These are phyloP conservation scores for Morpho deidamia DNA, from an alignment of 2,888 invertebrate species.

Conservation along the genomic window DNA sequence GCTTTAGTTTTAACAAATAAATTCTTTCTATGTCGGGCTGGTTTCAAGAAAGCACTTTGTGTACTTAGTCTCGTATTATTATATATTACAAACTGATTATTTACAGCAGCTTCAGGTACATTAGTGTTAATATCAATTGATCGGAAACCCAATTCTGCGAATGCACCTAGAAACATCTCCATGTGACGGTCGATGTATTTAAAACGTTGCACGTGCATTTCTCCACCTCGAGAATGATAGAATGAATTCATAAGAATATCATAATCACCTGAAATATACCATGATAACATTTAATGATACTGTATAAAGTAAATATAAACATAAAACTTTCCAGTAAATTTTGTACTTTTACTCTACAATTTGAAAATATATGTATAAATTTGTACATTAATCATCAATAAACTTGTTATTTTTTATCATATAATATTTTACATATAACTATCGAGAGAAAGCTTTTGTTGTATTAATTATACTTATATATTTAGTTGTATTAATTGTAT, in stretches of 20 bases:
- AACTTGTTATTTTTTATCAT: too few relatives aligned
- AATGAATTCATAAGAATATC: conserved; percentile 65
- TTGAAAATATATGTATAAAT: too few relatives aligned
- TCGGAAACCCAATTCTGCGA: conserved; percentile 64
- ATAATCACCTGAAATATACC: conserved; percentile 58
- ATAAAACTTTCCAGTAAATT: too few relatives aligned
- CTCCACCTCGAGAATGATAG: conserved; percentile 67
- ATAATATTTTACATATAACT: too few relatives aligned
- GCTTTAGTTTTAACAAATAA: conserved; percentile 58
- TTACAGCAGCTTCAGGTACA: conserved; percentile 59
- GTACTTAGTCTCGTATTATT: conserved; percentile 69
- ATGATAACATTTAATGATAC: neutral
- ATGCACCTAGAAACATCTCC: conserved; percentile 58
- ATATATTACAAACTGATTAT: conserved; percentile 59
- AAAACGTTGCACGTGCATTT: conserved; percentile 65
- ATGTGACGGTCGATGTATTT: conserved; percentile 61
- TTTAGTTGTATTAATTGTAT: too few relatives aligned
- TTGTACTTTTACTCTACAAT: too few relatives aligned
- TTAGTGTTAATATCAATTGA: conserved; percentile 63
- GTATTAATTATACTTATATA: too few relatives aligned
- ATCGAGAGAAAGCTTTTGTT: too few relatives aligned
- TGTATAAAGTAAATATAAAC: too few relatives aligned
- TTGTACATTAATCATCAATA: too few relatives aligned
- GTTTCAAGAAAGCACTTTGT: conserved; percentile 62
- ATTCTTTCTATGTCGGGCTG: conserved; percentile 60